Base-by-base conservation (phyloP, 2,113 vertebrate species). In the Eurypyga helias region DNA sequence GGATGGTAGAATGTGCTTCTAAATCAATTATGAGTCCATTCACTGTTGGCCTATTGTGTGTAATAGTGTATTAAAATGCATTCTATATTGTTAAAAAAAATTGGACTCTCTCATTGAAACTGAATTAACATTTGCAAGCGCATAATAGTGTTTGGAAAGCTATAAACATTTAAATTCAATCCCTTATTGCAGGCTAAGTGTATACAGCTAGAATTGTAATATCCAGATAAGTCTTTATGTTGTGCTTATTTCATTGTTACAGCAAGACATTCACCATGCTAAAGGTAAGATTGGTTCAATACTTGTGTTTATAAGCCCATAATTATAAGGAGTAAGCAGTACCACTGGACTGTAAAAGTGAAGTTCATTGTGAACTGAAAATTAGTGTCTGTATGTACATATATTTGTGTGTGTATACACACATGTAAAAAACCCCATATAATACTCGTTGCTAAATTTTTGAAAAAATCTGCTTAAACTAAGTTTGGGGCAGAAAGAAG, bases 1-100 rank as follows among this genome's bases (percentile, higher is more conserved):
- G 94, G 90, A 95, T 93, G 93, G 89, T 94, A 94, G 72, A 94
- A 97, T 93, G 82, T 94, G 91, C 96, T 98, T 96, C 97, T 98
- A 98, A 99, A 98, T 98, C 98, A 98, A 98, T 99, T 99, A 98
- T 97, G 90, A 97, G 82, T 96, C 90, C 97, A 97, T 98, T 98
- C 97, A 98, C 95, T 97, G 95, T 98, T 70, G 80, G 92, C 93
- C 97, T 87, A 98, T 97, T 98, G 83, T 97, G 94, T 8, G 17
- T 98, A 98, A 98, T 93, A 97, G 94, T 96, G 67, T 97, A 97
- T 97, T 97, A 98, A 97, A 98, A 97, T 96, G 58, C 79, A 97
- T 96, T 96, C 93, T 96, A 55, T 96, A 95, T 93, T 97, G 96
- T 98, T 72, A 80, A 96, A 97, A 98, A 98, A 97, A 98, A 98